Base-by-base conservation (phyloP, 2,888 invertebrate genomes). In the Rambutsinella grinnellia region DNA sequence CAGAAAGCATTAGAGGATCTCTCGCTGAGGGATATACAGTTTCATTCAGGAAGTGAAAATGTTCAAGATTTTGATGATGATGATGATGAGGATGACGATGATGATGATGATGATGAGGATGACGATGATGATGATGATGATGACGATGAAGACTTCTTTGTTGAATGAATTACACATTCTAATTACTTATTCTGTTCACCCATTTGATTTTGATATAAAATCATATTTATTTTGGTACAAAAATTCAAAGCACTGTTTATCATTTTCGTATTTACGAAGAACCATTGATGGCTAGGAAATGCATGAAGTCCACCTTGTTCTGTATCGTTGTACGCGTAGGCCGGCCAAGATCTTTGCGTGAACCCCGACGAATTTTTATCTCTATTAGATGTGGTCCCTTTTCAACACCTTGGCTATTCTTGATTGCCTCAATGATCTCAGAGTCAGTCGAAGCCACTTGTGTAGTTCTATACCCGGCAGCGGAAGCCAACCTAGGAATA, bases 261-360 rank as follows among this genome's bases (percentile, higher is more conserved):
- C n/a, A n/a, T n/a, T n/a, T n/a, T n/a, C n/a, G n/a, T n/a, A n/a
- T n/a, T 63, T 61, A 70, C 47, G 71, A 72, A 28, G 47, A 23
- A 2, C 44, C 54, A 70, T 81, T 79, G 23, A 83, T 83, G 28
- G 85, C 84, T 23, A 87, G 81, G 76, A 87, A 87, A 65, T 86
- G 85, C 87, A 87, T 87, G 70, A 88, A 87, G 79, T 87, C 87
- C 5, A 84, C 83, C 81, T 87, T 87, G 82, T 87, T 87, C 76
- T 87, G 85, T n/a, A 85, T 81, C 1, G 88, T 87, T n/a, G 86
- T 86, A 13, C 86, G 81, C 19, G 86, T 87, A 13, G 88, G 88
- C 46, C 88, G 81, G 13, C 87, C 87, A 26, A 88, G 81, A 79
- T 87, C 85, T 66, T 86, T 85, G 27, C 87, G 82, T 57, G 86